A percentile compares a stretch with the other conserved stretches of the same genome.
Conservation (phyloP, 2,888 invertebrate genomes). For the Eumacrocentrus americanus region DNA sequence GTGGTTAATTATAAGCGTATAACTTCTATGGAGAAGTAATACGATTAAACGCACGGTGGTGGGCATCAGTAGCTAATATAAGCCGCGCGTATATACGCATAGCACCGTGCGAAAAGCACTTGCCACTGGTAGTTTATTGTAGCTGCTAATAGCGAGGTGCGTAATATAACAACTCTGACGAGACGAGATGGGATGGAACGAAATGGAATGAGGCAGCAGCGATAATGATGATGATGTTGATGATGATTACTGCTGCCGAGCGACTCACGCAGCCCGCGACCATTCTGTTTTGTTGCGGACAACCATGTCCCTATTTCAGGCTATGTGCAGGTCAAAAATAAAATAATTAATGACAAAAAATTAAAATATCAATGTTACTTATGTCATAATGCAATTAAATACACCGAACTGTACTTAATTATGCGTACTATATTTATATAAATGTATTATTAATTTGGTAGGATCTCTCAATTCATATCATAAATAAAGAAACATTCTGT, state of each 20-base stretch:
- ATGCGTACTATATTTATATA: too few species aligned
- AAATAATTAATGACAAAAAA: too few species aligned
- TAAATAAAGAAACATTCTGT: too few species aligned
- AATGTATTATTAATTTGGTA: too few species aligned
- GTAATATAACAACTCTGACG: conserved; percentile 43
- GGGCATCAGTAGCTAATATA: too few species aligned
- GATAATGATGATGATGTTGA: conserved; percentile 59
- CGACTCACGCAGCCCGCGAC: conserved; percentile 11
- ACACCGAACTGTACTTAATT: too few species aligned
- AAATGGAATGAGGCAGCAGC: conserved; percentile 40
- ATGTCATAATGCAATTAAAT: too few species aligned
- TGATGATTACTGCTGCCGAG: conserved; percentile 52
- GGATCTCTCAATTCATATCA: too few species aligned
- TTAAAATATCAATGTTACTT: too few species aligned
- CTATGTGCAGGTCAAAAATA: too few species aligned
- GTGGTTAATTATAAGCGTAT: not conserved
- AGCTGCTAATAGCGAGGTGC: conserved; percentile 44
- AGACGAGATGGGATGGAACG: conserved; percentile 47
- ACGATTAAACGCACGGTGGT: too few species aligned
- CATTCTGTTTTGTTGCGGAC: conserved; percentile 6
- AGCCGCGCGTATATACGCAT: not conserved
- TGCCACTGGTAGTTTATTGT: conserved; percentile 51
- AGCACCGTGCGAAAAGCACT: conserved; percentile 41
- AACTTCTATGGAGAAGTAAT: conserved; percentile 2
- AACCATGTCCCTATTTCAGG: conserved; percentile 27